These are phyloP conservation scores for Altica lythri DNA, from an alignment of 2,888 invertebrate species.

Conservation along the genomic window DNA sequence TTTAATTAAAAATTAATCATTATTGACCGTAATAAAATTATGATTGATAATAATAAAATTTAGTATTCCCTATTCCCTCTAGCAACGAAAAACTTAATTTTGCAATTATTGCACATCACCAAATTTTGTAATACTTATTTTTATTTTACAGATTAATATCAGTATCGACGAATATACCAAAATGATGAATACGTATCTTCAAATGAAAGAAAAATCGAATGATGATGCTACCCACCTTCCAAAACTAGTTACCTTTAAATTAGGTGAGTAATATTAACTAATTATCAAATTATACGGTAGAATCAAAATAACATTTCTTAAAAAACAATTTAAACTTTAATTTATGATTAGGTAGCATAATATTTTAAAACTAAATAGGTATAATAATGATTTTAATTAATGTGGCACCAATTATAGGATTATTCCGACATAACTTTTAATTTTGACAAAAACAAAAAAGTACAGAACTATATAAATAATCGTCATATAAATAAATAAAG, in stretches of 20 bases:
- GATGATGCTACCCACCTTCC: constrained; percentile 47
- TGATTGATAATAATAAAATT: constrained; percentile 14
- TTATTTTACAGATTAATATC: constrained; percentile 64
- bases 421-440: too few relatives aligned
- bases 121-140: constrained; percentile 20
- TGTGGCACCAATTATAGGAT: too few relatives aligned
- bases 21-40: constrained; percentile 4
- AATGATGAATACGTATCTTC: constrained; percentile 66
- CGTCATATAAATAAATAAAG: too few relatives aligned
- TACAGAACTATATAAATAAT: too few relatives aligned
- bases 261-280: constrained; percentile 44
- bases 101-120: not conserved
- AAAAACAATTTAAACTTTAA: too few relatives aligned
- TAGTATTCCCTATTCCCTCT: constrained; percentile 5
- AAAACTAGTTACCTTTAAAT: constrained; percentile 50
- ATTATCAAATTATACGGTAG: constrained; percentile 6
- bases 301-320: too few relatives aligned
- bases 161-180: constrained; percentile 67
- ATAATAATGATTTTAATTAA: too few relatives aligned
- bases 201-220: constrained; percentile 50
- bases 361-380: too few relatives aligned
- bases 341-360: too few relatives aligned
- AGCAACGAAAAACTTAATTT: too few relatives aligned
- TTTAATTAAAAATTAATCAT: not conserved
- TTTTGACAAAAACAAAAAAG: too few relatives aligned